Percentiles rank a stretch among this genome's conserved stretches.
These are phyloP conservation scores for Drosophila arizonae DNA, from an alignment of 1,140 invertebrate species.

Conservation along the genomic window DNA sequence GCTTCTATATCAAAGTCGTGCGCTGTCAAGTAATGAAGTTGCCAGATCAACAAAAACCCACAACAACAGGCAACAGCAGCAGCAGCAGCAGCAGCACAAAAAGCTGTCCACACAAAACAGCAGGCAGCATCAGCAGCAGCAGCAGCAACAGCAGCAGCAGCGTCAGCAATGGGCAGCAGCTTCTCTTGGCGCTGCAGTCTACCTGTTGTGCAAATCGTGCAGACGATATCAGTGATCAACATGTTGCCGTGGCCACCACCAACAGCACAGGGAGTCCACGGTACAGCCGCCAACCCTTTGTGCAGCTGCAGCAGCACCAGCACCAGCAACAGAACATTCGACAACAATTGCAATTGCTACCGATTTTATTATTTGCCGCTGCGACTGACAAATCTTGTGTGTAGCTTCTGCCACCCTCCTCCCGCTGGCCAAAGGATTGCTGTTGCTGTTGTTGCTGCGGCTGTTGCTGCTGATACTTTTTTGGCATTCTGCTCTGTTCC, in stretches of 20 bases:
- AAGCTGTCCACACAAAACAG: conserved; percentile 54
- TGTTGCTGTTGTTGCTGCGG: not conserved
- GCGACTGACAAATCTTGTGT: conserved; percentile 59
- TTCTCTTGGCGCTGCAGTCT: conserved; percentile 38
- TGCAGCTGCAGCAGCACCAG: conserved; percentile 29
- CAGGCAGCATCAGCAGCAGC: conserved; percentile 30
- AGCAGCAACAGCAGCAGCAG: conserved; percentile 16
- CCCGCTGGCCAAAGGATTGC: conserved; percentile 1
- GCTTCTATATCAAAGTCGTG: conserved; percentile 73
- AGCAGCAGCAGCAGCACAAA: conserved; percentile 34
- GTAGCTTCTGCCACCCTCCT: not conserved
- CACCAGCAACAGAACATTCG: conserved; percentile 44
- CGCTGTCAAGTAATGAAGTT: conserved; percentile 80
- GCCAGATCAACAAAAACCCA: conserved; percentile 76
- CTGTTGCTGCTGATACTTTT: conserved; percentile 23
- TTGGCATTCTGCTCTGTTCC: conserved; percentile 57
- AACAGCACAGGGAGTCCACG: conserved; percentile 22
- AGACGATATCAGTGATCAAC: conserved; percentile 77
- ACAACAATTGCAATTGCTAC: conserved; percentile 79
- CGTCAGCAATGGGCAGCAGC: conserved; percentile 28
- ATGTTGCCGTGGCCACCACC: conserved; percentile 62
- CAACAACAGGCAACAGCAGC: conserved; percentile 46
- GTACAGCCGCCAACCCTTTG: conserved; percentile 56
- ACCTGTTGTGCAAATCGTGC: conserved; percentile 76
- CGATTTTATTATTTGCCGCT: conserved; percentile 71